A percentile compares a stretch with the other conserved stretches of the same genome.
These are phyloP conservation scores for Caenorhabditis wallacei DNA, from an alignment of 2,888 invertebrate species.

Conservation along the genomic window DNA sequence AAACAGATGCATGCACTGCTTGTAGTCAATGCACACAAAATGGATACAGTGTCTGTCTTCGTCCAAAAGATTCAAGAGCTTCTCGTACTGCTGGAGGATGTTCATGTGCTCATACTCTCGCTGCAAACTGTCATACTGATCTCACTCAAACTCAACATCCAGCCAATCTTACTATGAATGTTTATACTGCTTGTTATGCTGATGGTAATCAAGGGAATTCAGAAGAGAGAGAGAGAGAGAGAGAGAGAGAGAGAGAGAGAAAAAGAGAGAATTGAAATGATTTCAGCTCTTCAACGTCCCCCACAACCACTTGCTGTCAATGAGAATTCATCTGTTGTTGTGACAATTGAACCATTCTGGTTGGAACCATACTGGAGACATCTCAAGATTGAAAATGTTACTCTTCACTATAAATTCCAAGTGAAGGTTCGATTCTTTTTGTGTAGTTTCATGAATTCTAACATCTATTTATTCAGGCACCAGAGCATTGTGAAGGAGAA, in stretches of 20 bases:
- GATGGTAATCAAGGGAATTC: no score
- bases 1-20: conserved; percentile 72
- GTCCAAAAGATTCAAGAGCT: conserved; percentile 63
- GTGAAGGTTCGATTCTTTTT: conserved; percentile 70
- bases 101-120: conserved; percentile 71
- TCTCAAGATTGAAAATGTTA: conserved; percentile 76
- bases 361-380: conserved; percentile 80
- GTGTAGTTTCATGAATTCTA: no score
- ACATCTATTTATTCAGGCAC: conserved; percentile 62
- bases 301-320: conserved; percentile 76
- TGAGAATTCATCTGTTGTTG: conserved; percentile 74
- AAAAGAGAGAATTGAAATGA: no score
- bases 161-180: conserved; percentile 73
- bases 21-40: conserved; percentile 79
- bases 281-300: conserved; percentile 80
- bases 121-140: conserved; percentile 74
- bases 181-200: conserved; percentile 69
- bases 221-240: no score
- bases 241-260: no score
- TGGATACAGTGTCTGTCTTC: conserved; percentile 74
- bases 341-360: conserved; percentile 82
- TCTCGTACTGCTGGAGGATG: conserved; percentile 67
- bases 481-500: conserved; percentile 77
- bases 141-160: conserved; percentile 63
- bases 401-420: conserved; percentile 77